Conservation (phyloP, 2,113 vertebrate genomes). For the Toxostoma redivivum region DNA sequence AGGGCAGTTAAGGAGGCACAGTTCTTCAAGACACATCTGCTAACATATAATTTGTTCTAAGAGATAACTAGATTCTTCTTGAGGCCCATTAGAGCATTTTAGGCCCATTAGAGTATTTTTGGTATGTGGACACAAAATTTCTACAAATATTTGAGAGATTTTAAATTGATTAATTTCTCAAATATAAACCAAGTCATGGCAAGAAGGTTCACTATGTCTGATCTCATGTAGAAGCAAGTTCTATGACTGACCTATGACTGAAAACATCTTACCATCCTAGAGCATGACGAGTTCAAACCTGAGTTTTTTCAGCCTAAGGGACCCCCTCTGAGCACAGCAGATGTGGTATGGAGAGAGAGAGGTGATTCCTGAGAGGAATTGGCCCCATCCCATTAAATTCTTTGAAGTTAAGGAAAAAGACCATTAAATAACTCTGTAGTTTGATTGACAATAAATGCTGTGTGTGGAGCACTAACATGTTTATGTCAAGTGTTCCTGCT, state of each 20-base stretch:
- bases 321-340: background rate
- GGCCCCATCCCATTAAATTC: background rate
- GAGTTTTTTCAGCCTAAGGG: constrained; percentile 35
- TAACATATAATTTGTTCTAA: background rate
- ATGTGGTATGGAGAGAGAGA: background rate
- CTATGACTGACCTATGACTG: background rate
- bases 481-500: constrained; percentile 21
- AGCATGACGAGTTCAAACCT: constrained; percentile 6
- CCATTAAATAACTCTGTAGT: constrained; percentile 13
- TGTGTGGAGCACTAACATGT: constrained; percentile 6
- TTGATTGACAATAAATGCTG: constrained; percentile 43
- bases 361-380: background rate
- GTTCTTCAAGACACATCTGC: background rate
- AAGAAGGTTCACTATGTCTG: background rate
- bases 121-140: background rate
- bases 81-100: background rate
- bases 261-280: background rate
- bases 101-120: background rate
- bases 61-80: background rate
- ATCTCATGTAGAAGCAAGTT: constrained; percentile 3
- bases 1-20: background rate
- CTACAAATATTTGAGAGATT: background rate
- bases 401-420: constrained; percentile 52
- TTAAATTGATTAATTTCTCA: background rate
- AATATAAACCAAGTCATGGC: background rate